Percentiles rank a stretch among this genome's conserved stretches.
Conservation (phyloP, 2,888 invertebrate species). For the Tipula lateralis region DNA sequence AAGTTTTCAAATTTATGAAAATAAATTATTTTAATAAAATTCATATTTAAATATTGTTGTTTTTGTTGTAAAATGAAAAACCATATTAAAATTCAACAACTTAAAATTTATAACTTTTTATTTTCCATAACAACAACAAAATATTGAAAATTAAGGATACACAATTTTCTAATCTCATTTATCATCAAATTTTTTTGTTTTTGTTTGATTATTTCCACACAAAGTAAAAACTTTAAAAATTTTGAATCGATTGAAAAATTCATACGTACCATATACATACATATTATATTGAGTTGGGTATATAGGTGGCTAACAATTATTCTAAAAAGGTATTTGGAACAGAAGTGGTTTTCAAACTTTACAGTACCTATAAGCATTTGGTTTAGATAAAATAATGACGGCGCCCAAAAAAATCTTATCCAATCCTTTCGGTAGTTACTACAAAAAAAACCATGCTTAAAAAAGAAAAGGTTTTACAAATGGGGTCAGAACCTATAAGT, state of each 20-base stretch:
- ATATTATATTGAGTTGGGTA: neutral
- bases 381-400: no score
- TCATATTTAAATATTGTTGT: neutral
- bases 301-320: no score
- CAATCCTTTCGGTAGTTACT: no score
- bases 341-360: no score
- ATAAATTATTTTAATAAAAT: neutral
- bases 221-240: neutral
- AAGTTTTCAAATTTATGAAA: constrained; percentile 12
- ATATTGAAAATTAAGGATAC: neutral
- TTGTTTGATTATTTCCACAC: no score
- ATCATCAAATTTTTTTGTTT: neutral
- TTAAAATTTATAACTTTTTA: neutral
- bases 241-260: neutral
- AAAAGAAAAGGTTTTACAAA: no score
- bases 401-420: no score
- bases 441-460: no score
- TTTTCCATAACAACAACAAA: neutral
- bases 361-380: no score
- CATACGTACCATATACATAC: neutral
- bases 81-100: constrained; percentile 1
- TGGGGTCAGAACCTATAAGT: no score
- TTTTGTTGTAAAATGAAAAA: neutral
- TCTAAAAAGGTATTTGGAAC: no score
- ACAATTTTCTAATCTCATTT: neutral